Conservation (phyloP, 2,888 invertebrate species). For the Abscondita cerata region DNA sequence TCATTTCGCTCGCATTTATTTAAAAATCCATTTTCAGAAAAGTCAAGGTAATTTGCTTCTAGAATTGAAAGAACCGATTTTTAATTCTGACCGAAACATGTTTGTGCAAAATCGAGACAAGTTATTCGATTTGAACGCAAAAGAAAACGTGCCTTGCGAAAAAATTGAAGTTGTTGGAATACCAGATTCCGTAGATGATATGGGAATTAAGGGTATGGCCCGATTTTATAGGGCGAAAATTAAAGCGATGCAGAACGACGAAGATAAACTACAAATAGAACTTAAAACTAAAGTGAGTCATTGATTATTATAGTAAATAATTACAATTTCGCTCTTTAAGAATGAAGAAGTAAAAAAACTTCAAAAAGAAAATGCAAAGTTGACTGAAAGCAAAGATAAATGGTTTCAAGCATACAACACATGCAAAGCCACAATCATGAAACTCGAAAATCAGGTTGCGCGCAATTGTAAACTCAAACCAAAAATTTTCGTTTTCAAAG, state of each 20-base stretch:
- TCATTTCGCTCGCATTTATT: too few species aligned
- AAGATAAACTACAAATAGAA: constrained; percentile 49
- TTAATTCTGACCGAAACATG: background rate
- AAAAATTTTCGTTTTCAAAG: constrained; percentile 33
- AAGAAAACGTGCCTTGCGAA: constrained; percentile 19
- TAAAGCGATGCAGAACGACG: constrained; percentile 50
- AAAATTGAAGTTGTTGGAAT: constrained; percentile 26
- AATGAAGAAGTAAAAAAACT: constrained; percentile 52
- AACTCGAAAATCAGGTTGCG: constrained; percentile 52
- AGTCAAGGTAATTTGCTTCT: constrained; percentile 48
- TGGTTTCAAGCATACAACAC: constrained; percentile 51
- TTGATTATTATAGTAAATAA: constrained; percentile 3
- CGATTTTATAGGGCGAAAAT: constrained; percentile 54
- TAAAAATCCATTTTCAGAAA: constrained; percentile 40
- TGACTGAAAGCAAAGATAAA: constrained; percentile 55
- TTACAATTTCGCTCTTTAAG: constrained; percentile 42
- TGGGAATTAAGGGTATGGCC: constrained; percentile 51
- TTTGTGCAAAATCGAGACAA: constrained; percentile 6
- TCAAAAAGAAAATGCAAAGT: constrained; percentile 49
- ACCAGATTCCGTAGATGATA: constrained; percentile 46
- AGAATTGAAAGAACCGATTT: constrained; percentile 28
- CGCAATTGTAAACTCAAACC: background rate
- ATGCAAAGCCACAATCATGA: constrained; percentile 49
- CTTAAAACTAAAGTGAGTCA: constrained; percentile 48
- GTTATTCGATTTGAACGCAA: background rate